A percentile compares a stretch with the other conserved stretches of the same genome.
Conservation (phyloP, 2,113 vertebrate species). For the Hippocampus zosterae region DNA sequence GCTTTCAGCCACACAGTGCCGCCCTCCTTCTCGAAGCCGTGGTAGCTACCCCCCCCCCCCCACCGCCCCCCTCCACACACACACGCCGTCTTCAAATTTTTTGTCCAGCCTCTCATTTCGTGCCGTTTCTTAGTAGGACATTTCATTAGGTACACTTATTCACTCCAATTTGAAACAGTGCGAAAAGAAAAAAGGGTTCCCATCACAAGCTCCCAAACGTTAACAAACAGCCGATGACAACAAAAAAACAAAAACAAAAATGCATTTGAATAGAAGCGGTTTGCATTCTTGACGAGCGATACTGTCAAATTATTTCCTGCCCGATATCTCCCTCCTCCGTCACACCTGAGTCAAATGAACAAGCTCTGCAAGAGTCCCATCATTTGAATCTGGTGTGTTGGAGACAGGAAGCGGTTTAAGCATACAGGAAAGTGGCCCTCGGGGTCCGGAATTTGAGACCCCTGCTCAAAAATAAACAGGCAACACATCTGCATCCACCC, state of each 20-base stretch:
- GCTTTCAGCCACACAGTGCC: conserved; percentile 55
- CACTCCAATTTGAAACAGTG: not conserved
- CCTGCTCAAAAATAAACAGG: not conserved
- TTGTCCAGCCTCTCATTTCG: not conserved
- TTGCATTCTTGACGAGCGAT: not conserved
- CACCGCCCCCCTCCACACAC: too few species aligned
- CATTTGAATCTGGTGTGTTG: too few species aligned
- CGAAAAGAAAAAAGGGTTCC: not conserved
- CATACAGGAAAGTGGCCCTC: too few species aligned
- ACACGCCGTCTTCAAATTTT: not conserved
- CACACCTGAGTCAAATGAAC: too few species aligned
- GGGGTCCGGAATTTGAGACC: too few species aligned
- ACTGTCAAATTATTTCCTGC: not conserved
- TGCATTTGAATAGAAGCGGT: not conserved
- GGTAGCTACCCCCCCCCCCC: conserved; percentile 14
- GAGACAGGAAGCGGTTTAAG: too few species aligned
- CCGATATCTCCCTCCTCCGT: too few species aligned
- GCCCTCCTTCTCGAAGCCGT: conserved; percentile 46
- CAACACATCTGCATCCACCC: not conserved
- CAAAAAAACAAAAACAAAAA: not conserved
- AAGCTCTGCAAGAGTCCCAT: too few species aligned
- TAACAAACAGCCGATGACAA: too few species aligned
- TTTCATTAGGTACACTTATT: not conserved
- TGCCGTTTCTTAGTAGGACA: not conserved
- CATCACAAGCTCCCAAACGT: not conserved